A percentile compares a stretch with the other conserved stretches of the same genome.
Conservation (phyloP, 2,113 vertebrate species). For the Muntiacus reevesi region DNA sequence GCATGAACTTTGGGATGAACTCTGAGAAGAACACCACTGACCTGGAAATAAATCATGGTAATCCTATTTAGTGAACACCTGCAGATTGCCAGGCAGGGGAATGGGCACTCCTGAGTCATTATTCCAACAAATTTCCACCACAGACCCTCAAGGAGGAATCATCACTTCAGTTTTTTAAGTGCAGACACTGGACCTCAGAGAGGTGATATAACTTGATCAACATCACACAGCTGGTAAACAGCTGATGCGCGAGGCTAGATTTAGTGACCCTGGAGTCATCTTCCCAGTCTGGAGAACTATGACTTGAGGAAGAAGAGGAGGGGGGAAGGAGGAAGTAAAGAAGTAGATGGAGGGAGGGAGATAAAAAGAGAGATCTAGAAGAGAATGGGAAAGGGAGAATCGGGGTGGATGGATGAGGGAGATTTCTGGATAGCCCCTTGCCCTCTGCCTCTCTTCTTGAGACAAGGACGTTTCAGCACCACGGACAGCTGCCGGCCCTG, state of each 20-base stretch:
- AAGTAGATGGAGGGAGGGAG: neutral
- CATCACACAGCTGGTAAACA: neutral
- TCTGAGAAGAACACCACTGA: neutral
- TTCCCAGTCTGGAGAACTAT: neutral
- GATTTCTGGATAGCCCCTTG: neutral
- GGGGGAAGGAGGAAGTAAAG: neutral
- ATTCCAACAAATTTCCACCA: neutral
- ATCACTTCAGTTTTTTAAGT: neutral
- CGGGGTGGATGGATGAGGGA: rapidly evolving
- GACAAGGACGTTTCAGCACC: neutral
- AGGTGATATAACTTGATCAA: neutral
- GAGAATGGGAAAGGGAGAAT: neutral
- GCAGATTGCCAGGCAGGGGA: neutral
- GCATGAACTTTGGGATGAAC: neutral
- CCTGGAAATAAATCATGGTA: neutral
- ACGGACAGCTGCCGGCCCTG: neutral
- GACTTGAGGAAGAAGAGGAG: neutral
- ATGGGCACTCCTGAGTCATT: neutral
- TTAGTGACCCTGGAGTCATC: neutral
- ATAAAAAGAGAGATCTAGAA: neutral
- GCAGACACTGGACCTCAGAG: neutral
- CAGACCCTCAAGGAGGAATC: neutral
- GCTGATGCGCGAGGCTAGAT: neutral
- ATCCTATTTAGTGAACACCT: neutral
- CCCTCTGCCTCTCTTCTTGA: neutral